Evolutionary conservation across 2,797 vertebrate genomes (phyloP).

Genomic region (Petrocephalus schoutedeni): DNA sequence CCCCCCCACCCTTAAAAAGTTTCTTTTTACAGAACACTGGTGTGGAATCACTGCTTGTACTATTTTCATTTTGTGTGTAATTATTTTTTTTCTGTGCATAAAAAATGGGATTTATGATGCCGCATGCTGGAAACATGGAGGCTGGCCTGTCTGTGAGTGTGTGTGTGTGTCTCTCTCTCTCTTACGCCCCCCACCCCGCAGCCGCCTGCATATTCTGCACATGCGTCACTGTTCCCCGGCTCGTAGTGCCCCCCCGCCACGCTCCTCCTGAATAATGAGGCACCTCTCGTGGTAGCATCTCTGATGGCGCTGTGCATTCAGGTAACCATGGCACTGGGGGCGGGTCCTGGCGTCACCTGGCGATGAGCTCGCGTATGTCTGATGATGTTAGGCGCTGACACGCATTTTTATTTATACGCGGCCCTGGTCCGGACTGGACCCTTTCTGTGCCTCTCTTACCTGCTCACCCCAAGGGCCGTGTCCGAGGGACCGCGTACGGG

Average conservation of each 20-base stretch:
- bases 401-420: neutral
- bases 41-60: neutral
- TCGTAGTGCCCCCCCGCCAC: constrained; percentile 23
- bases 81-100: constrained; percentile 16
- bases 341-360: neutral
- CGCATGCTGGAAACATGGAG: neutral
- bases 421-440: neutral
- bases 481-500: neutral
- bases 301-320: neutral
- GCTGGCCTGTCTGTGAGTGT: constrained; percentile 18
- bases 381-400: too few relatives aligned
- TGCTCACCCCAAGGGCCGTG: neutral
- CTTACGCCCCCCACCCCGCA: constrained; percentile 30
- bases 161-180: neutral
- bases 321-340: neutral
- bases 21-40: neutral
- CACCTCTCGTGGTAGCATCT: too few relatives aligned
- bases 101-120: neutral
- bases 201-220: constrained; percentile 52
- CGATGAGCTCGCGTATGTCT: too few relatives aligned
- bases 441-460: neutral
- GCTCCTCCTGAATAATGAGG: constrained; percentile 45
- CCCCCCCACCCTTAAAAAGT: neutral
- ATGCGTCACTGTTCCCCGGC: constrained; percentile 42
- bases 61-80: constrained; percentile 37